Percentiles rank a stretch among this genome's conserved stretches.
phyloP scores from a whole-genome alignment of 2,113 vertebrate species.

The Astur gentilis region DNA sequence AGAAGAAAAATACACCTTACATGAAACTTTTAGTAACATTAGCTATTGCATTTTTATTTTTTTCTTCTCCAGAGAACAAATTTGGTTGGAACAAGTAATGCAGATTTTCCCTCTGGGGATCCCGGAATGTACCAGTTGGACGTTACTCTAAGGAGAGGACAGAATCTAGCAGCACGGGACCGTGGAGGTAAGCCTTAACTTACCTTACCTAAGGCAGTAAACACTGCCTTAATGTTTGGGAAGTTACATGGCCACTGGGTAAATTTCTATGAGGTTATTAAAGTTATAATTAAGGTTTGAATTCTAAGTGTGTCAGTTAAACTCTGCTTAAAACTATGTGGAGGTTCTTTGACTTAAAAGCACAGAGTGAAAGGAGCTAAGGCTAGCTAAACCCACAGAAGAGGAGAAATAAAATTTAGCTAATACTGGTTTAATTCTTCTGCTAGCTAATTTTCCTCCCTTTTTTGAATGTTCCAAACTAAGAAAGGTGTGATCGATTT shows the following conservation, averaged over 20 bases:
- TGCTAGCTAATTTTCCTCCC: not conserved
- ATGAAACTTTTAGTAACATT: not conserved
- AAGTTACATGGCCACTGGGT: not conserved
- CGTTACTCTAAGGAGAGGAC: conserved; percentile 87
- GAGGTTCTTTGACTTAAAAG: not conserved
- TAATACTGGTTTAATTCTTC: not conserved
- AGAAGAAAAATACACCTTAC: not conserved
- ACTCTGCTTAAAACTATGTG: not conserved
- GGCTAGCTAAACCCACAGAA: not conserved
- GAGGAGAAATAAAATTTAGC: not conserved
- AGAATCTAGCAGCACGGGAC: conserved; percentile 90
- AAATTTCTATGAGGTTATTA: not conserved
- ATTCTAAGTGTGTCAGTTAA: not conserved
- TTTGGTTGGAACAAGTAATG: conserved; percentile 82
- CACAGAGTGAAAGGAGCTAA: not conserved
- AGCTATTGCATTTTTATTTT: not conserved
- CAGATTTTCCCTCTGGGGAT: conserved; percentile 71
- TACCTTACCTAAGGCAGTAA: not conserved
- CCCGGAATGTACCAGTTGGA: conserved; percentile 93
- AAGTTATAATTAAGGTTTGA: not conserved
- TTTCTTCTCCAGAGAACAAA: conserved; percentile 76
- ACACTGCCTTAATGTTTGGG: not conserved
- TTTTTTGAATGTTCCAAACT: not conserved
- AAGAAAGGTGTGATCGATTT: not conserved
- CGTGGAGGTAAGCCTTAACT: conserved; percentile 80